These are phyloP conservation scores for Alosa sapidissima DNA, from an alignment of 2,797 vertebrate genomes.

Conservation along the genomic window DNA sequence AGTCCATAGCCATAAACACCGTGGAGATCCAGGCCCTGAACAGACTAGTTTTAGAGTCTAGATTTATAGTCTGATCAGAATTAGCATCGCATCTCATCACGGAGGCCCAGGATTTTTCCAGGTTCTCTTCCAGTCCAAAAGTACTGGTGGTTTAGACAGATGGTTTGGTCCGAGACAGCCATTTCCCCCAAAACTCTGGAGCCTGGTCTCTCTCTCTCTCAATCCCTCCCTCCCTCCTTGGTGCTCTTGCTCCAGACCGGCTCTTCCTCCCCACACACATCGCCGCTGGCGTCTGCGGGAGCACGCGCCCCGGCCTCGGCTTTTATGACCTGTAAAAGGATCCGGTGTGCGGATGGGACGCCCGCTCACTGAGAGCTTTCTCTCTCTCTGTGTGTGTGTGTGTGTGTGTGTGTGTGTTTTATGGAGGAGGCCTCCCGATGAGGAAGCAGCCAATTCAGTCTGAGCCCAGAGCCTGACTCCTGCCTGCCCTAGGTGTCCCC, in stretches of 20 bases:
- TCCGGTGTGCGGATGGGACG: slow-evolving; percentile 41
- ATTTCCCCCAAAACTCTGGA: neutral
- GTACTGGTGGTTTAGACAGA: slow-evolving; percentile 8
- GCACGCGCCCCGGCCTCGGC: slow-evolving; percentile 35
- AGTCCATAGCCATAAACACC: slow-evolving; percentile 20
- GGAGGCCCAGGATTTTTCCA: slow-evolving; percentile 6
- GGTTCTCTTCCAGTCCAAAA: slow-evolving; percentile 6
- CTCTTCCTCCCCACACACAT: slow-evolving; percentile 25
- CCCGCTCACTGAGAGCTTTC: slow-evolving; percentile 25
- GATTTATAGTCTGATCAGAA: slow-evolving; percentile 19
- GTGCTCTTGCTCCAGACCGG: neutral
- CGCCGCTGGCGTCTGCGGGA: slow-evolving; percentile 35
- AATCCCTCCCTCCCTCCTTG: neutral
- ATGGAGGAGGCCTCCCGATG: slow-evolving; percentile 16
- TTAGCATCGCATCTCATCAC: slow-evolving; percentile 4
- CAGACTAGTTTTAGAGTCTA: neutral
- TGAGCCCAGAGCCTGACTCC: slow-evolving; percentile 8
- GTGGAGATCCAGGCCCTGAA: neutral
- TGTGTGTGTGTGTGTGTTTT: neutral
- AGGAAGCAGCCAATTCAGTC: slow-evolving; percentile 26
- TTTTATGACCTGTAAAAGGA: slow-evolving; percentile 47
- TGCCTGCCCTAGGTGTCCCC: slow-evolving; percentile 12
- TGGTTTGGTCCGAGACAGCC: slow-evolving; percentile 24
- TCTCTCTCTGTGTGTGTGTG: neutral
- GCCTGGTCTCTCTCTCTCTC: neutral